Percentiles rank a stretch among this genome's conserved stretches.
These are phyloP conservation scores for Stictonetta naevosa DNA, from an alignment of 2,113 vertebrate species.

Conservation along the genomic window DNA sequence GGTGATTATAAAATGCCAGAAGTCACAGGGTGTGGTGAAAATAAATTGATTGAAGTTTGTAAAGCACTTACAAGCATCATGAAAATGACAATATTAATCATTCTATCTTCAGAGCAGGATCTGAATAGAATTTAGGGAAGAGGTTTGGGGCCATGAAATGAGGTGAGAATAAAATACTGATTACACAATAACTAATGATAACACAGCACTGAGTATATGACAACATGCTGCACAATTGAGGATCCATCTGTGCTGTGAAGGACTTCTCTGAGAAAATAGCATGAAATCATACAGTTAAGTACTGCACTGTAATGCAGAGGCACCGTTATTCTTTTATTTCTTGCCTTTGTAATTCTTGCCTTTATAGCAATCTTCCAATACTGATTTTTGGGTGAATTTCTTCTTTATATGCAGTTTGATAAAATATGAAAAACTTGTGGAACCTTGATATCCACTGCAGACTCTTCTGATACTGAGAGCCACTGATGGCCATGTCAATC, in stretches of 20 bases:
- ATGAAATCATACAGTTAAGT: constrained; percentile 11
- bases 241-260: constrained; percentile 67
- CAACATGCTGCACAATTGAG: constrained; percentile 28
- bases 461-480: not conserved
- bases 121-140: not conserved
- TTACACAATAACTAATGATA: not conserved
- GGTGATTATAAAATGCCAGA: not conserved
- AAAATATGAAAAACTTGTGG: not conserved
- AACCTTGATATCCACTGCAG: not conserved
- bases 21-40: not conserved
- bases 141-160: not conserved
- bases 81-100: not conserved
- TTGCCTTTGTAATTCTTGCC: not conserved
- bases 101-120: not conserved
- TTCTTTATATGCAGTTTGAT: not conserved
- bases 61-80: not conserved
- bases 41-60: not conserved
- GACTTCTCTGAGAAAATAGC: constrained; percentile 34
- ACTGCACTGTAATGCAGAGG: constrained; percentile 31
- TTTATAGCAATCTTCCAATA: not conserved
- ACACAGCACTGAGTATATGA: not conserved
- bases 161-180: constrained; percentile 31
- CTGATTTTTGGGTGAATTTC: not conserved
- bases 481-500: not conserved
- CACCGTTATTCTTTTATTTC: not conserved